These are phyloP conservation scores for Hylaeus volcanicus DNA, from an alignment of 1,140 invertebrate species.

Conservation along the genomic window DNA sequence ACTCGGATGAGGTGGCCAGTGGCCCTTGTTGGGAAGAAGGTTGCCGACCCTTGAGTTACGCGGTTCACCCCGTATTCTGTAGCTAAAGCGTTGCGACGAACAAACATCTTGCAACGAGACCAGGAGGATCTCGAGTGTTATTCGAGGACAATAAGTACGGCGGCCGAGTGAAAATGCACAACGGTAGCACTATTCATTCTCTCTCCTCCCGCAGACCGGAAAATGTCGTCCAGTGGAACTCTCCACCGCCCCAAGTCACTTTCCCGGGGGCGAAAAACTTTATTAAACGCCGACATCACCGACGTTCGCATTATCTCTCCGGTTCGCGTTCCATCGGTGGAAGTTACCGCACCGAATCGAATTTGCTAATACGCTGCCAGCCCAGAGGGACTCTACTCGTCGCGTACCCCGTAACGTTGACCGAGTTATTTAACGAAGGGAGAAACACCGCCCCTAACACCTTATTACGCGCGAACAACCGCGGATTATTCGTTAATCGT, in stretches of 20 bases:
- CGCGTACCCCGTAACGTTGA: conserved; percentile 19
- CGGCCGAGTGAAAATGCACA: not conserved
- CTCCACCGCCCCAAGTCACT: conserved; percentile 1
- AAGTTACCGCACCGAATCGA: conserved; percentile 56
- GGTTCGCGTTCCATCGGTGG: not conserved
- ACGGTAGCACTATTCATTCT: not conserved
- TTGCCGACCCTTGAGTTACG: too few species aligned
- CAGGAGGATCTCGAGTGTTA: not conserved
- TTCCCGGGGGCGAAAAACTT: conserved; percentile 20
- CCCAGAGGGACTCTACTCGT: conserved; percentile 23
- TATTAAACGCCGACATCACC: conserved; percentile 35
- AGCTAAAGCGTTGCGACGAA: not conserved
- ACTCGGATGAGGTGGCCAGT: too few species aligned
- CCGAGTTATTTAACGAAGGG: conserved; percentile 17
- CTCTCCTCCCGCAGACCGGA: too few species aligned
- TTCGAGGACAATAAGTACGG: not conserved
- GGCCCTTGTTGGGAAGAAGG: too few species aligned
- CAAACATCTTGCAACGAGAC: not conserved
- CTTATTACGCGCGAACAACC: conserved; percentile 3
- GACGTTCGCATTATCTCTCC: conserved; percentile 18
- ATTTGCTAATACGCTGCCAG: conserved; percentile 56
- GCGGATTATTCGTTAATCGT: too few species aligned
- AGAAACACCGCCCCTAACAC: conserved; percentile 24
- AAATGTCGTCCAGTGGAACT: not conserved
- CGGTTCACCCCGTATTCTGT: not conserved